Base-by-base conservation (phyloP, 53 echinoderm and acorn worm genomes). In the Antedon mediterranea region DNA sequence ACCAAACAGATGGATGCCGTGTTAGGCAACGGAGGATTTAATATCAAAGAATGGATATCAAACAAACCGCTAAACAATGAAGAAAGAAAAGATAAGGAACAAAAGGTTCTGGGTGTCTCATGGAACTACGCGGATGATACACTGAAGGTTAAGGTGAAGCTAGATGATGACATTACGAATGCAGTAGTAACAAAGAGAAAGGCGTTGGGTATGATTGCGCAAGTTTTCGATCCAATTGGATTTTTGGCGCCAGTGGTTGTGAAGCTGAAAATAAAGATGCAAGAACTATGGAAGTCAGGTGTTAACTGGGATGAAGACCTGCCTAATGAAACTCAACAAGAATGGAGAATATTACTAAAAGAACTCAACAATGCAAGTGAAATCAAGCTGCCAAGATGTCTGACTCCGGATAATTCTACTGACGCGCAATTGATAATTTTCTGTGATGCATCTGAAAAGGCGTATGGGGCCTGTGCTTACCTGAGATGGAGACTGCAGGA, bases 371-470 rank as follows among this genome's bases (percentile, higher is more conserved):
- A 74, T 28, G 33, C 85, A 1, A 85, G 76, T 15, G 29, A 75
- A 4, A 79, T 82, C 0, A 41, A 30, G 0, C 78, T 80, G 28
- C 28, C 30, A 7, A 83, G 82, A 86, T 81, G 84, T 44, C 81
- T 90, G 8, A 80, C 84, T 0, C 83, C 86, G 8, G 28, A 71
- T 30, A 29, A 79, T 29, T 73, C 73, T 8, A 29, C 28, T 18
- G 89, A 44, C 9, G 20, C 34, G 3, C 37, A 37, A 11, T n/a
- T n/a, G n/a, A n/a, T n/a, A n/a, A n/a, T n/a, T n/a, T n/a, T 75
- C 74, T 77, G 77, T 30, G 83, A 89, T 86, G 89, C 89, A 73
- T 86, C 86, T 0, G 76, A 79, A 44, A 29, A 71, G 27, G 89
- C 86, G 9, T 86, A 85, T 71, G 86, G 86, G 29, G 75, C 86